Conservation (phyloP, 1,140 invertebrate genomes). For the Dendrolimus punctatus region DNA sequence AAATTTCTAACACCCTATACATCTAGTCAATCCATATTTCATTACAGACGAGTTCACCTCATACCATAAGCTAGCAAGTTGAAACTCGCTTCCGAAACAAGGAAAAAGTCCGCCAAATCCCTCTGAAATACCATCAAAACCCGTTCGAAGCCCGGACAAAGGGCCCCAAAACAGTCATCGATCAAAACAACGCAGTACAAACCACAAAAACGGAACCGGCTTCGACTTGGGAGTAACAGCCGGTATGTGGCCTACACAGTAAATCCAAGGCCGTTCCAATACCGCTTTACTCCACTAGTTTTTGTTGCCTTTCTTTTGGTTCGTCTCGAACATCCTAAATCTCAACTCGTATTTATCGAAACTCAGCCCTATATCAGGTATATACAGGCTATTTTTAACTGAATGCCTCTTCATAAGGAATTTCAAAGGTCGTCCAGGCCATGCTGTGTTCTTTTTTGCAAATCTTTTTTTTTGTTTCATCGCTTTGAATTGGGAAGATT, state of each 20-base stretch:
- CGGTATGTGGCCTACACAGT: slow-evolving; percentile 61
- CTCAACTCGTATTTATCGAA: neutral
- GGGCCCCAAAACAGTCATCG: slow-evolving; percentile 23
- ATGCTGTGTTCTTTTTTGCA: slow-evolving; percentile 57
- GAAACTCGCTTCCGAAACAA: neutral
- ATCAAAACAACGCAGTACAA: slow-evolving; percentile 29
- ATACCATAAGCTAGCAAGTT: neutral
- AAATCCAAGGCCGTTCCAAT: slow-evolving; percentile 58
- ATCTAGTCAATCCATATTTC: too few relatives aligned
- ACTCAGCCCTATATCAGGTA: slow-evolving; percentile 13
- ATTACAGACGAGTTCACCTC: neutral
- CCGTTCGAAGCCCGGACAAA: slow-evolving; percentile 2
- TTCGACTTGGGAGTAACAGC: slow-evolving; percentile 41
- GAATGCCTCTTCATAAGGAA: slow-evolving; percentile 23
- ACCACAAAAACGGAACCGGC: slow-evolving; percentile 43
- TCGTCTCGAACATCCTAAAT: slow-evolving; percentile 25
- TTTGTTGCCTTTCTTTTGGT: slow-evolving; percentile 52
- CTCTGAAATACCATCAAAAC: slow-evolving; percentile 1
- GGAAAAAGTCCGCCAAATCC: neutral
- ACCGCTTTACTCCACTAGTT: slow-evolving; percentile 57
- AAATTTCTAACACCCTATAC: too few relatives aligned
- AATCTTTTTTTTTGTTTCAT: slow-evolving; percentile 37
- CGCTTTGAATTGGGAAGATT: too few relatives aligned
- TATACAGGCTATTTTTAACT: slow-evolving; percentile 14
- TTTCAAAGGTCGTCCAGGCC: slow-evolving; percentile 53